These are phyloP conservation scores for Taenioides sp. DNA, from an alignment of 2,797 vertebrate species.

Conservation along the genomic window DNA sequence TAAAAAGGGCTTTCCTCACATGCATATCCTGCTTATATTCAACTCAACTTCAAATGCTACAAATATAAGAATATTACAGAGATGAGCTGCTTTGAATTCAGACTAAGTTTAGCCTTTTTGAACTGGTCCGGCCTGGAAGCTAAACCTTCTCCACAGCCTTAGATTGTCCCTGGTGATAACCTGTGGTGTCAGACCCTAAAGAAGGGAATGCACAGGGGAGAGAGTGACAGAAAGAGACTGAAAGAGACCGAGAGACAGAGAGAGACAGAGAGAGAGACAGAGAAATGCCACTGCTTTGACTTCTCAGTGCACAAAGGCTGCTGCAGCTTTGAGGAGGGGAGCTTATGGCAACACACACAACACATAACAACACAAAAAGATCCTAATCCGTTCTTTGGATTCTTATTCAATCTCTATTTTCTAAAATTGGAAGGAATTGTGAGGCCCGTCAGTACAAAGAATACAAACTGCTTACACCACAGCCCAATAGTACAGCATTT, in stretches of 20 bases:
- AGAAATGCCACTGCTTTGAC: constrained; percentile 55
- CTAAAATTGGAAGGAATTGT: constrained; percentile 49
- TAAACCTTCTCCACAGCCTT: constrained; percentile 56
- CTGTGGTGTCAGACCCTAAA: constrained; percentile 49
- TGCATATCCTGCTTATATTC: constrained; percentile 13
- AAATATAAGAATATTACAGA: constrained; percentile 35
- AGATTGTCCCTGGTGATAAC: constrained; percentile 60
- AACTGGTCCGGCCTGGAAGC: constrained; percentile 51
- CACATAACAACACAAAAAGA: constrained; percentile 61
- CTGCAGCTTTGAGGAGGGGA: constrained; percentile 59
- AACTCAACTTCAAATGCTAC: constrained; percentile 29
- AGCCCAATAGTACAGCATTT: constrained; percentile 38
- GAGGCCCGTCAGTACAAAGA: constrained; percentile 38
- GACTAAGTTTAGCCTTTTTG: constrained; percentile 55
- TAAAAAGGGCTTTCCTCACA: not conserved
- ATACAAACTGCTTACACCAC: constrained; percentile 21
- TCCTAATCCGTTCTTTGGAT: constrained; percentile 62
- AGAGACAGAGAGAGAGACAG: constrained; percentile 35
- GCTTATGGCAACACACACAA: constrained; percentile 56
- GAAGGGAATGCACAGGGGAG: constrained; percentile 38
- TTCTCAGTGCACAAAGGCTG: constrained; percentile 58
- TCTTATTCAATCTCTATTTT: constrained; percentile 53
- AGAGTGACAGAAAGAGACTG: constrained; percentile 18
- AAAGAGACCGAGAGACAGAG: constrained; percentile 37
- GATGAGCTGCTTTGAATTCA: constrained; percentile 45